Evolutionary conservation across 2,888 invertebrate species (phyloP).

Genomic region (Lamproptera curius): DNA sequence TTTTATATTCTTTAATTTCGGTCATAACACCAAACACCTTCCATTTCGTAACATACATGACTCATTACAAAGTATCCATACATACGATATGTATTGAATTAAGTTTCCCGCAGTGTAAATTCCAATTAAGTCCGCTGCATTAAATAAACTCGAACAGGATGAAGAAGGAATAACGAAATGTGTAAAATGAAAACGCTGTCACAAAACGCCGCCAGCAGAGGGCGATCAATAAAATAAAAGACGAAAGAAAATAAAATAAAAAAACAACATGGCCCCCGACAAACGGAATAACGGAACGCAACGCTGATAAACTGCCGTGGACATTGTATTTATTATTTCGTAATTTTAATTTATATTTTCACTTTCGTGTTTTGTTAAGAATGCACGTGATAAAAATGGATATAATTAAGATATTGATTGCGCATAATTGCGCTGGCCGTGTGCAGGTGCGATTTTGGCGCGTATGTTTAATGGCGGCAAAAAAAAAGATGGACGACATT

Average conservation of each 20-base stretch:
- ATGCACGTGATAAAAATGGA: conserved; percentile 30
- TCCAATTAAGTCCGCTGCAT: not conserved
- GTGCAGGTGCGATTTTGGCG: conserved; percentile 26
- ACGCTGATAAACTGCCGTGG: conserved; percentile 13
- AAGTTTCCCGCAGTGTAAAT: not conserved
- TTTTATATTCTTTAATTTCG: too few relatives aligned
- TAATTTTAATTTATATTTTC: conserved; percentile 18
- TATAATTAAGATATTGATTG: conserved; percentile 37
- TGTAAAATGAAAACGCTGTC: conserved; percentile 7
- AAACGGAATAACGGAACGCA: conserved; percentile 15
- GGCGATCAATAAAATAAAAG: conserved; percentile 5
- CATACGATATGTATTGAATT: not conserved
- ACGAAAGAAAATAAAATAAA: not conserved
- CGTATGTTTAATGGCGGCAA: conserved; percentile 26
- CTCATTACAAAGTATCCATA: too few relatives aligned
- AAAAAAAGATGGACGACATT: conserved; percentile 16
- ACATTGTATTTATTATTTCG: conserved; percentile 21
- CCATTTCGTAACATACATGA: too few relatives aligned
- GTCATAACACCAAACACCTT: too few relatives aligned
- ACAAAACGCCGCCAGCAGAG: not conserved
- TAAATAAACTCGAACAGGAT: not conserved
- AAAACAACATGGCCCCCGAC: conserved; percentile 1
- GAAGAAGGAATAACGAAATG: not conserved
- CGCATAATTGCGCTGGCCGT: conserved; percentile 28
- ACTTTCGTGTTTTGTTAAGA: conserved; percentile 15